These are phyloP conservation scores for Podarcis lilfordi DNA, from an alignment of 2,797 vertebrate species.

Conservation along the genomic window DNA sequence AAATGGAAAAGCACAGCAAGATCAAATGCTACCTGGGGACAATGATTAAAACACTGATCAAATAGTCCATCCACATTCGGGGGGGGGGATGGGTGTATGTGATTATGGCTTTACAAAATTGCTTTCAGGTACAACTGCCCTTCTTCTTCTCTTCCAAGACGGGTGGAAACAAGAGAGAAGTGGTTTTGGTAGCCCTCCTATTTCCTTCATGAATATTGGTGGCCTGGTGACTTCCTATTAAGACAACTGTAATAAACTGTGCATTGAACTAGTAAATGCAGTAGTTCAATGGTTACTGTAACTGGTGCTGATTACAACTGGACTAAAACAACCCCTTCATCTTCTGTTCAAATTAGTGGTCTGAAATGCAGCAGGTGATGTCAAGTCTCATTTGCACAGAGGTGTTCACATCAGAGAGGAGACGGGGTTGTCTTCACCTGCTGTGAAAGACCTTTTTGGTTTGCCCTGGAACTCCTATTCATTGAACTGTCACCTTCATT, in stretches of 20 bases:
- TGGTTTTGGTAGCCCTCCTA: background rate
- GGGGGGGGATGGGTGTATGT: background rate
- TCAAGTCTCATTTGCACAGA: too few species aligned
- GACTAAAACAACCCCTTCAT: too few species aligned
- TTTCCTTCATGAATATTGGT: background rate
- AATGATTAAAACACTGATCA: conserved; percentile 30
- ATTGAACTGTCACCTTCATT: too few species aligned
- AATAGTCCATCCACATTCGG: background rate
- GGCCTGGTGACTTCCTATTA: background rate
- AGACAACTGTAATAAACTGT: background rate
- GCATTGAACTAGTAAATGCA: background rate
- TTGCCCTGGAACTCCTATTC: too few species aligned
- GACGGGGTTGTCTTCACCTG: too few species aligned
- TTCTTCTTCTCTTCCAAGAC: background rate
- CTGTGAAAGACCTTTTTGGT: too few species aligned
- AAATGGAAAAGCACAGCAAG: background rate
- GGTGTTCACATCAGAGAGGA: too few species aligned
- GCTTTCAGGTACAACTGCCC: background rate
- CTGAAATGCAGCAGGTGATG: too few species aligned
- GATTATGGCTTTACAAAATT: background rate
- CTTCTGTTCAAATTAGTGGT: too few species aligned
- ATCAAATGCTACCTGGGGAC: background rate
- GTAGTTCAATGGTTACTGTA: background rate
- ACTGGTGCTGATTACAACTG: background rate
- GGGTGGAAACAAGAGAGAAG: background rate